A percentile compares a stretch with the other conserved stretches of the same genome.
phyloP scores from a whole-genome alignment of 2,797 vertebrate genomes.

The Girardinus metallicus region DNA sequence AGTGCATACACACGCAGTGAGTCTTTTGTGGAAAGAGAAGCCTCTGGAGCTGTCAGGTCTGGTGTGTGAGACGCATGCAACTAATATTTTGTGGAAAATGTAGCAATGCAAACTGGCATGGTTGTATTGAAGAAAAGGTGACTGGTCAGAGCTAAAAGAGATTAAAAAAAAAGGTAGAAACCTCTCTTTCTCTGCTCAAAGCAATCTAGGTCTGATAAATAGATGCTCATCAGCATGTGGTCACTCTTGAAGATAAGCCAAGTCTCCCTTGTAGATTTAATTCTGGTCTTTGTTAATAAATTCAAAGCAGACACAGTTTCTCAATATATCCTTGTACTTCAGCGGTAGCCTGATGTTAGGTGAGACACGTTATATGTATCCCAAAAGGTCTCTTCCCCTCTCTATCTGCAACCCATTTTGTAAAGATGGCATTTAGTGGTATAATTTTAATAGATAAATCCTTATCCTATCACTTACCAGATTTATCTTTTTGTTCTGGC shows the following conservation, averaged over 20 bases:
- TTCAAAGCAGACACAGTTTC: not conserved
- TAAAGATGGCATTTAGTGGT: not conserved
- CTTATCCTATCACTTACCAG: not conserved
- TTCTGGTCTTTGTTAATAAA: not conserved
- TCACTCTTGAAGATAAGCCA: not conserved
- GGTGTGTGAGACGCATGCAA: not conserved
- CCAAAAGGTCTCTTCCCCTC: not conserved
- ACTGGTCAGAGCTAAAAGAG: not conserved
- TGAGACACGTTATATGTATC: not conserved
- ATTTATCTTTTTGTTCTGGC: not conserved
- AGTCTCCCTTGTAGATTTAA: not conserved
- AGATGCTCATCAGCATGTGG: not conserved
- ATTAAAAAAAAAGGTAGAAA: not conserved
- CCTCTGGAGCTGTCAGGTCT: not conserved
- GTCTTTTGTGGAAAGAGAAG: not conserved
- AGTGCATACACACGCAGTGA: slow-evolving; percentile 1
- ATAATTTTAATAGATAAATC: not conserved
- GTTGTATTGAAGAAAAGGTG: not conserved
- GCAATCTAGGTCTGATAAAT: not conserved
- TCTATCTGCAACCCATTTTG: not conserved
- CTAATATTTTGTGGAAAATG: not conserved
- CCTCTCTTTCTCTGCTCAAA: not conserved
- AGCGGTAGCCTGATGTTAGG: not conserved
- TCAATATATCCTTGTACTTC: not conserved
- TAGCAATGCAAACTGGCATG: not conserved